Percentiles rank a stretch among this genome's conserved stretches.
These are phyloP conservation scores for Gorilla gorilla DNA, from an alignment of 2,113 vertebrate genomes.

Conservation along the genomic window DNA sequence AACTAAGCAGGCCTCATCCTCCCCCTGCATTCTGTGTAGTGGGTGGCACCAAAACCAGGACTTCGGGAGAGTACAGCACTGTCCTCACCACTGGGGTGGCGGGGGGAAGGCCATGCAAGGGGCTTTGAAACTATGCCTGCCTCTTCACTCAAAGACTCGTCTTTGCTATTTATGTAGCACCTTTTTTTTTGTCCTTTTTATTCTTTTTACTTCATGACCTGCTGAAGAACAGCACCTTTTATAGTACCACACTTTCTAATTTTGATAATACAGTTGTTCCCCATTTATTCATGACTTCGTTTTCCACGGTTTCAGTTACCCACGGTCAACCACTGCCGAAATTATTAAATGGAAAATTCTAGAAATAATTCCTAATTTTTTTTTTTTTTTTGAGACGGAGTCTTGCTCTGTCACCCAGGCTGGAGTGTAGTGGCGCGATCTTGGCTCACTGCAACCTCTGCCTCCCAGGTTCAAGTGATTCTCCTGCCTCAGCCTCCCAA, in stretches of 20 bases:
- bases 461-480: no score
- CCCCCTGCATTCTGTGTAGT: no score
- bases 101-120: rapidly evolving
- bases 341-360: background rate
- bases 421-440: no score
- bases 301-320: background rate
- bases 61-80: rapidly evolving
- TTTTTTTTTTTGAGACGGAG: no score
- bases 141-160: background rate
- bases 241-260: background rate
- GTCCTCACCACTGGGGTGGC: rapidly evolving
- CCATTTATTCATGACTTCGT: background rate
- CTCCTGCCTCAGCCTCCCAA: no score
- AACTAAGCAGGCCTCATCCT: background rate
- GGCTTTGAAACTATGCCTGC: background rate
- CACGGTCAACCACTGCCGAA: background rate
- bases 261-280: no score
- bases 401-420: no score
- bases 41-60: background rate
- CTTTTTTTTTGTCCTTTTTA: no score
- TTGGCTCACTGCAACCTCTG: no score
- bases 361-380: background rate
- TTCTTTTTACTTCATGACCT: no score
- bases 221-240: no score
- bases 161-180: background rate